Base-by-base conservation (phyloP, 1,140 invertebrate genomes). In the Doryteuthis pealeii region DNA sequence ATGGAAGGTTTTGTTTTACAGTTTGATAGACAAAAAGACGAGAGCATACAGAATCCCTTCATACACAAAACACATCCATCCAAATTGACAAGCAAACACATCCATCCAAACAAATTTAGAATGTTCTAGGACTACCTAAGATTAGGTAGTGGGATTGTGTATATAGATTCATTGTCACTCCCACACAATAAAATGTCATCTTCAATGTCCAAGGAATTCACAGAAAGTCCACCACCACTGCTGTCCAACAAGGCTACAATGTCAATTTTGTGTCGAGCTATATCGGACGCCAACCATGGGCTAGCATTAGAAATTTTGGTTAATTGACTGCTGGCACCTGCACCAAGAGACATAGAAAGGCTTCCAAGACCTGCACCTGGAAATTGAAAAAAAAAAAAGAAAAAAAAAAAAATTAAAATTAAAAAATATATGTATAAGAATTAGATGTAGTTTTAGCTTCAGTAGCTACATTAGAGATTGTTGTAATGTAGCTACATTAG, bases 131-230 rank as follows among this genome's bases (percentile, higher is more conserved):
- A 40, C 35, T 77, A 81, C 49, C 62, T 76, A 30, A 82, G 72
- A 30, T 74, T 76, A 18, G 81, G 77, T 18, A 82, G 72, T 32
- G 75, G 66, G 12, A 84, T 71, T 18, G 79, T 74, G 78, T 81
- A 85, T 32, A 85, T 78, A 1, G 81, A 79, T 54, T 95, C 94
- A 86, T 93, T 94, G 84, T 95, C 94, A 77, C 92, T 92, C 33
- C 93, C 93, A 89, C 93, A 94, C 5, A 95, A 79, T 35, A 95
- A 86, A 65, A 90, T 92, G 54, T 90, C 90, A 78, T 90, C 90
- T 78, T 92, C 90, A 58, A 94, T 91, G 87, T 95, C 93, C 40
- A 96, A 89, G 72, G 91, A 92, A 79, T 95, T 96, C 43, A 96
- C 90, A 0, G 94, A 88, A 82, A 94, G 92, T 71, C 92, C 91